A percentile compares a stretch with the other conserved stretches of the same genome.
Evolutionary conservation across 92 coral and sea anemone genomes (phyloP).

Genomic region (Palythoa grandis): DNA sequence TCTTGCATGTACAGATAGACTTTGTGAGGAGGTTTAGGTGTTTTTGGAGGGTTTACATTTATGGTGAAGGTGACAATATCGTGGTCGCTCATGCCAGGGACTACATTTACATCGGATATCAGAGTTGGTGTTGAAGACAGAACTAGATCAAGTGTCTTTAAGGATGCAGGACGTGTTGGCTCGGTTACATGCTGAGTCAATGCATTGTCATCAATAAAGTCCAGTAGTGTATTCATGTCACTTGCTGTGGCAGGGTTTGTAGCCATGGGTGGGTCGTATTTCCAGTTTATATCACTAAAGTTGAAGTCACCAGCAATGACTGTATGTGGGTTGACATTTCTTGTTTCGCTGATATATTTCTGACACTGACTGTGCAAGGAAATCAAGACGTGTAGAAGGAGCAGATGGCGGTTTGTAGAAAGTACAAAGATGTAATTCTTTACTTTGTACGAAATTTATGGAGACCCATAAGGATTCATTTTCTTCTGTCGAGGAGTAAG

Average conservation of each 20-base stretch:
- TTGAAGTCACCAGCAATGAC: constrained; percentile 40
- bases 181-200: constrained; percentile 39
- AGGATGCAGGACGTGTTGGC: constrained; percentile 35
- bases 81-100: constrained; percentile 32
- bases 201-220: constrained; percentile 40
- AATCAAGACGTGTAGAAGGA: constrained; percentile 46
- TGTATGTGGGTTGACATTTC: neutral
- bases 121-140: constrained; percentile 44
- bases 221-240: constrained; percentile 32
- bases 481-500: constrained; percentile 9
- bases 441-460: constrained; percentile 18
- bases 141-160: constrained; percentile 29
- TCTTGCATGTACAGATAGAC: constrained; percentile 7
- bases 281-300: constrained; percentile 25
- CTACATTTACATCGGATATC: constrained; percentile 37
- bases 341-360: constrained; percentile 2
- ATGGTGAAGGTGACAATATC: constrained; percentile 16
- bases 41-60: neutral
- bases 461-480: constrained; percentile 27
- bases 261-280: constrained; percentile 30
- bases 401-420: constrained; percentile 46
- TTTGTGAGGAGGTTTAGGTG: constrained; percentile 24
- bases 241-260: constrained; percentile 41
- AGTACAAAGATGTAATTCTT: constrained; percentile 27
- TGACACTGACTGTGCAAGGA: constrained; percentile 23